phyloP scores from a whole-genome alignment of 1,140 invertebrate genomes.

The Eurosta solidaginis region DNA sequence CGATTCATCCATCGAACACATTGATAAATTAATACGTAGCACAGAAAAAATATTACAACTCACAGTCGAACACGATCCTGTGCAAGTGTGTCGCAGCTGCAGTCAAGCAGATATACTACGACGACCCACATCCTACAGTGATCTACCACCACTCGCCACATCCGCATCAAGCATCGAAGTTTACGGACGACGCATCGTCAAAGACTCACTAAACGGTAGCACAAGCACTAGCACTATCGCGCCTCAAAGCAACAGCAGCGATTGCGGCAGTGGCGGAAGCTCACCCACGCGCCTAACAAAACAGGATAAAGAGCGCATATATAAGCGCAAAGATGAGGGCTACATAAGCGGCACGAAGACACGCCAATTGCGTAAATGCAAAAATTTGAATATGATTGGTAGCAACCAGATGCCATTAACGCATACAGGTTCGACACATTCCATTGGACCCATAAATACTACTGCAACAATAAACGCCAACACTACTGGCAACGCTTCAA shows the following conservation, averaged over 20 bases:
- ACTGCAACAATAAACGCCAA: not conserved
- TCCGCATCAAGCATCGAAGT: conserved; percentile 55
- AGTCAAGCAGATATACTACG: conserved; percentile 54
- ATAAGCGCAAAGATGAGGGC: conserved; percentile 72
- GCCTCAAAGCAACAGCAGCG: not conserved
- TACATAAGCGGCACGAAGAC: conserved; percentile 64
- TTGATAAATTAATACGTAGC: conserved; percentile 76
- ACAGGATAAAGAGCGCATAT: conserved; percentile 68
- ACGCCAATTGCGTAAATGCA: conserved; percentile 63
- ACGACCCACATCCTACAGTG: conserved; percentile 36
- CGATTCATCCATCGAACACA: conserved; percentile 73
- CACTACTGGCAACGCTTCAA: not conserved
- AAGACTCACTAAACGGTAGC: conserved; percentile 21
- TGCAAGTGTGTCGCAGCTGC: conserved; percentile 64
- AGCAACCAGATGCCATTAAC: not conserved
- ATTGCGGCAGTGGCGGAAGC: not conserved
- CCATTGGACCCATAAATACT: not conserved
- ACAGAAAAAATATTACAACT: conserved; percentile 77
- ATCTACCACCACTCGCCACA: conserved; percentile 47
- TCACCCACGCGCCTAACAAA: conserved; percentile 40
- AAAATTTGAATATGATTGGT: conserved; percentile 55
- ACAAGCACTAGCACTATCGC: conserved; percentile 16
- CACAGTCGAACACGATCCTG: conserved; percentile 84
- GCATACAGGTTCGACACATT: conserved; percentile 23
- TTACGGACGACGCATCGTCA: conserved; percentile 37